Evolutionary conservation across 2,113 vertebrate species (phyloP), one percentile per base, ranked within the genome.

Genomic region (Meriones unguiculatus): DNA sequence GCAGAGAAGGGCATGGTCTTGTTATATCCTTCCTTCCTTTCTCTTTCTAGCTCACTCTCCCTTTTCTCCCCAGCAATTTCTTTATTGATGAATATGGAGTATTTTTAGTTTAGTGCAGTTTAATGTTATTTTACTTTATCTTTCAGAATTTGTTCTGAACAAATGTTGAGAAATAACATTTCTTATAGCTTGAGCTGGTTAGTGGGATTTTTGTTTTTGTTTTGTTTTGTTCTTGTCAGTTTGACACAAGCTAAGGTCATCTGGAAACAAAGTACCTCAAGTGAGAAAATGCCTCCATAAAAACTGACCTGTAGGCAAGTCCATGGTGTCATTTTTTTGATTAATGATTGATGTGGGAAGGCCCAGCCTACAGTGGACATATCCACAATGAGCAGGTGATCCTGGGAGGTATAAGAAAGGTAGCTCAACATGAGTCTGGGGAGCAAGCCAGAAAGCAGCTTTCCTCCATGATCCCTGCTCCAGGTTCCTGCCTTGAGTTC

Each of bases 61-160:
- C 22, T 64, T n/a, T 91, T 13, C 1, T 57, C 35, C 2, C 30
- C 20, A 20, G 25, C 3, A 62, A 3, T 54, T 94, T 89, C 73
- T 91, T 70, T 80, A 17, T 38, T 76, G 54, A 86, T 82, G 12
- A 17, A 57, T 38, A 46, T 18, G 8, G 1, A 46, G 10, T 89
- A 32, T 28, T 77, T 91, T 89, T 82, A 84, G 30, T 50, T 93
- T 59, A 70, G 28, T 89, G 69, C 0, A 24, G 8, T 75, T 62
- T 81, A 89, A 64, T 67, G 20, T 25, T 38, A 17, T 41, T 18
- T 80, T 85, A 87, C 94, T 1, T 94, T 96, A 4, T 93, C 75
- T 87, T 97, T 94, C 18, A 94, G 70, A 93, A 94, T 1, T 94
- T 24, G 30, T 92, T 30, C 46, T 46, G 46, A 46, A 46, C 46